phyloP scores from a whole-genome alignment of 2,797 vertebrate genomes.

The Pseudochirops cupreus region DNA sequence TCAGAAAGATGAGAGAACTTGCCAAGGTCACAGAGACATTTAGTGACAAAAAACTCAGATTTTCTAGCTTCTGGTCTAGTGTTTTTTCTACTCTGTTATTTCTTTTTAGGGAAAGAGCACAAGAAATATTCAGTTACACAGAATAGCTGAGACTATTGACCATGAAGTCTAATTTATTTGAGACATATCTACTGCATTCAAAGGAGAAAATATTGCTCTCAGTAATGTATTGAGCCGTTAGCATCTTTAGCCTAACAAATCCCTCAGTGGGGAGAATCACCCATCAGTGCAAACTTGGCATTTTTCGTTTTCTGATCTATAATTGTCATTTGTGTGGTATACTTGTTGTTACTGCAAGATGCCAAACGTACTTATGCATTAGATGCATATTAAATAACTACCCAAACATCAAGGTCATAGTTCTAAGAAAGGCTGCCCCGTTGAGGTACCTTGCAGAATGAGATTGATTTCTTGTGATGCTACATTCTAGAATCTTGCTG shows the following conservation, averaged over 20 bases:
- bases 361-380: constrained; percentile 23
- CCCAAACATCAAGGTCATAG: constrained; percentile 61
- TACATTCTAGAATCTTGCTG: constrained; percentile 73
- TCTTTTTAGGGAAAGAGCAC: constrained; percentile 53
- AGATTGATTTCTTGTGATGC: constrained; percentile 69
- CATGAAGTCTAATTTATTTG: constrained; percentile 74
- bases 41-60: neutral
- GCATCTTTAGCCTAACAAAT: constrained; percentile 50
- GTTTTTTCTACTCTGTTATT: neutral
- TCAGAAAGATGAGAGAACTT: neutral
- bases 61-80: neutral
- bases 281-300: constrained; percentile 57
- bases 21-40: neutral
- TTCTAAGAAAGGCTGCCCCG: neutral
- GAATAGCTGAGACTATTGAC: constrained; percentile 68
- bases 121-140: constrained; percentile 56
- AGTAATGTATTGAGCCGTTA: constrained; percentile 64
- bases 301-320: constrained; percentile 65
- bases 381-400: constrained; percentile 76
- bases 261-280: constrained; percentile 64
- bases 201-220: constrained; percentile 66
- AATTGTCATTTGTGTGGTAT: constrained; percentile 58
- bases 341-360: constrained; percentile 64
- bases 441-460: constrained; percentile 36
- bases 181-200: constrained; percentile 54